Conservation (phyloP, 2,888 invertebrate genomes). For the Nemurella pictetii region DNA sequence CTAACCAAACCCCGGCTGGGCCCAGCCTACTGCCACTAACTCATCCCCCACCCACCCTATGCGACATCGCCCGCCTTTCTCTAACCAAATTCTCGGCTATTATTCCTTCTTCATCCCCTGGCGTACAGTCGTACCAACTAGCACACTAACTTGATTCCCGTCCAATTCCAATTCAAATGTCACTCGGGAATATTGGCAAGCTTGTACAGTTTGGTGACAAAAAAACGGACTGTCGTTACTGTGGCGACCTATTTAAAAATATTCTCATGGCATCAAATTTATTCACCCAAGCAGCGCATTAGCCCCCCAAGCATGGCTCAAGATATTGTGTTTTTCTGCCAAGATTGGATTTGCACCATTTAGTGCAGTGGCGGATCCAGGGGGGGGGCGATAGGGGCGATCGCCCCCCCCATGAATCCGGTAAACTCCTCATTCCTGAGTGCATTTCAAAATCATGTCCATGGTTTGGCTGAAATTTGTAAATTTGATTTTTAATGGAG, state of each 20-base stretch:
- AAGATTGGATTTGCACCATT: too few species aligned
- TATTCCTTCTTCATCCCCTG: slow-evolving; percentile 4
- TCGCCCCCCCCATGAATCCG: too few species aligned
- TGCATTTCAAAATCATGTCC: too few species aligned
- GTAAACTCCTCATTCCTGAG: too few species aligned
- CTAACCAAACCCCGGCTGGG: background rate
- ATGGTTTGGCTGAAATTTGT: too few species aligned
- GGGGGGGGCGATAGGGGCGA: too few species aligned
- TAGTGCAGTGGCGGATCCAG: too few species aligned
- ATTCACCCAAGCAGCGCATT: too few species aligned
- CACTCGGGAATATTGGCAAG: background rate
- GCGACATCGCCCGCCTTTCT: background rate
- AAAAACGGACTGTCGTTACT: background rate
- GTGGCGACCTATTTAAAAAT: background rate
- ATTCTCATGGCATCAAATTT: too few species aligned
- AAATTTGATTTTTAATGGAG: too few species aligned
- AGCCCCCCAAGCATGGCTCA: too few species aligned
- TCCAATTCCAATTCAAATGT: slow-evolving; percentile 1
- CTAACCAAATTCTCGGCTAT: slow-evolving; percentile 11
- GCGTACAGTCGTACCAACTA: slow-evolving; percentile 18
- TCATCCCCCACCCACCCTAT: background rate
- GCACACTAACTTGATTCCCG: background rate
- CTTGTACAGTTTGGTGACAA: background rate
- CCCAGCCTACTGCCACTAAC: background rate
- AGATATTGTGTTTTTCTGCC: too few species aligned